Conservation (phyloP, 2,888 invertebrate genomes). For the Keiferia lycopersicella region DNA sequence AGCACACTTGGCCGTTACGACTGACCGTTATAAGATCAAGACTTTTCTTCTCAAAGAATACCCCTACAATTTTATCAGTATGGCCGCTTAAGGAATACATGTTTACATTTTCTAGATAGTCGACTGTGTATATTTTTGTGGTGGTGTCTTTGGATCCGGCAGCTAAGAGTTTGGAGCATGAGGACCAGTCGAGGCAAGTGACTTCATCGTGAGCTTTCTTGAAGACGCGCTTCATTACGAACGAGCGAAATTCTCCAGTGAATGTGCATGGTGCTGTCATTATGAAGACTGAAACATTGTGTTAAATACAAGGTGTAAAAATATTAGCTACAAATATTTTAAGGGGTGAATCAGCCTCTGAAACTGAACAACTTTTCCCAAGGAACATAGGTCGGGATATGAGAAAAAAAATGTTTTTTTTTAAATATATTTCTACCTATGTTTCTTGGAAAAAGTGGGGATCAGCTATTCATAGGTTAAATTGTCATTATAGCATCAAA, state of each 20-base stretch:
- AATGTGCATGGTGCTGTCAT: constrained; percentile 92
- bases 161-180: constrained; percentile 93
- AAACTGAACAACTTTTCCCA: no score
- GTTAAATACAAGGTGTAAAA: no score
- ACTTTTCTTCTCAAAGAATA: constrained; percentile 93
- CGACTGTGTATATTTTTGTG: constrained; percentile 90
- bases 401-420: no score
- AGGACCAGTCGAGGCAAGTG: constrained; percentile 95
- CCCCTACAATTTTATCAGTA: constrained; percentile 90
- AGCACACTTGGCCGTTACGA: constrained; percentile 90
- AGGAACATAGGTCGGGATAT: no score
- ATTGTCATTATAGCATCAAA: no score
- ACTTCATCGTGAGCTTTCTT: constrained; percentile 91
- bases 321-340: no score
- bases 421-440: no score
- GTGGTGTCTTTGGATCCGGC: constrained; percentile 95
- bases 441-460: no score
- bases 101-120: constrained; percentile 87
- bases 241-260: constrained; percentile 92
- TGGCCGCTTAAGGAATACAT: constrained; percentile 91
- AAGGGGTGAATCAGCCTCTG: no score
- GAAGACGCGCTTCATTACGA: constrained; percentile 91
- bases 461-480: no score
- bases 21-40: constrained; percentile 92
- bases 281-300: constrained; percentile 84